These are phyloP conservation scores for Aporophyla nigra DNA, from an alignment of 2,888 invertebrate species.

Conservation along the genomic window DNA sequence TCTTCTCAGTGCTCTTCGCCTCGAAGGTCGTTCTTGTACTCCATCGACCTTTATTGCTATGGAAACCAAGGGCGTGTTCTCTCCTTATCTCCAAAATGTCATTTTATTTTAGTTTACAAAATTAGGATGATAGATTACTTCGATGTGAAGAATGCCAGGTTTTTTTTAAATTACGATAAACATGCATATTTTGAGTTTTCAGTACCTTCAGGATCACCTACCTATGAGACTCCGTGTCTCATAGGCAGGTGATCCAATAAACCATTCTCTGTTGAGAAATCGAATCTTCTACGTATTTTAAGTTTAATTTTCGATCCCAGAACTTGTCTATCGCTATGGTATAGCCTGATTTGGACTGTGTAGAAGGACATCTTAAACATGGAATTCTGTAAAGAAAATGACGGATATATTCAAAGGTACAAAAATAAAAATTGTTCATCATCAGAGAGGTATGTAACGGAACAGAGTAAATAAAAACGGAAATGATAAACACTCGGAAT, in stretches of 20 bases:
- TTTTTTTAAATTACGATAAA: not conserved
- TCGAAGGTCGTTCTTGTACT: slow-evolving; percentile 24
- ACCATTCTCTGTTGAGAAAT: not conserved
- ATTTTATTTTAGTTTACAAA: slow-evolving; percentile 2
- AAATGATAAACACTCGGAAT: slow-evolving; percentile 45
- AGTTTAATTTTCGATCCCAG: not conserved
- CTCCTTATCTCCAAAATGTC: slow-evolving; percentile 18
- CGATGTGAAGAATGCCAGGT: not conserved
- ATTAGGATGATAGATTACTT: slow-evolving; percentile 29
- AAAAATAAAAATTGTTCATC: slow-evolving; percentile 22
- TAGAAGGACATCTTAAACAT: not conserved
- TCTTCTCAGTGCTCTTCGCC: slow-evolving; percentile 10
- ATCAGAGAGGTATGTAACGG: not conserved
- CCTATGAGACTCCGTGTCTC: too few species aligned
- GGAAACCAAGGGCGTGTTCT: slow-evolving; percentile 25
- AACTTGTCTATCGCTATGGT: not conserved
- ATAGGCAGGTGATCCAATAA: not conserved
- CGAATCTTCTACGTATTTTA: not conserved
- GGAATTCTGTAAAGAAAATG: not conserved
- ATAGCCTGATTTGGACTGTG: not conserved
- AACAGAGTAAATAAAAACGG: slow-evolving; percentile 40
- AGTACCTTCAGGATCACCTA: too few species aligned
- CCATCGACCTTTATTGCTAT: slow-evolving; percentile 27
- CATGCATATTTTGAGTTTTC: not conserved
- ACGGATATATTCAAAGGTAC: not conserved